Evolutionary conservation across 2,797 vertebrate species (phyloP).

Genomic region (Poeciliopsis presidionis): DNA sequence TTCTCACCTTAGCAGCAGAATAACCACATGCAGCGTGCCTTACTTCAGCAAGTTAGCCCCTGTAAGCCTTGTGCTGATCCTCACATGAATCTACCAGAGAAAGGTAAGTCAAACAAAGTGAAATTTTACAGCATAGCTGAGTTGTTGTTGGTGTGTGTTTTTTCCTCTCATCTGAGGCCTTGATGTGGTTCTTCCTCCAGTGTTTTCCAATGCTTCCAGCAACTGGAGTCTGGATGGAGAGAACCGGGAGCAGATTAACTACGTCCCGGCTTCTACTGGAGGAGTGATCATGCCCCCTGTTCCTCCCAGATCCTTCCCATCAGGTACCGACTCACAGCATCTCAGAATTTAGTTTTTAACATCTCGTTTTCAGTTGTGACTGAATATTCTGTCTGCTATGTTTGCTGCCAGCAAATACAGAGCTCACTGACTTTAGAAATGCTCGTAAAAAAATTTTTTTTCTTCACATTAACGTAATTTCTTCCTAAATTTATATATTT

Average conservation of each 20-base stretch:
- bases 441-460: neutral
- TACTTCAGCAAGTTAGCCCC: slow-evolving; percentile 96
- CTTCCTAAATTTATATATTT: neutral
- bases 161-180: slow-evolving; percentile 5
- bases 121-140: neutral
- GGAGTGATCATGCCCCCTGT: slow-evolving; percentile 89
- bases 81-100: slow-evolving; percentile 94
- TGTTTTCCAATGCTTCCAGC: slow-evolving; percentile 89
- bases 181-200: slow-evolving; percentile 69
- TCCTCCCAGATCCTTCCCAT: slow-evolving; percentile 87
- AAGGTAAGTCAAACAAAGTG: slow-evolving; percentile 84
- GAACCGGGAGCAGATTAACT: slow-evolving; percentile 75
- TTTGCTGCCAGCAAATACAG: neutral
- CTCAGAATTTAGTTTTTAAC: neutral
- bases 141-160: neutral
- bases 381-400: neutral
- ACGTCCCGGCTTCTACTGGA: slow-evolving; percentile 77
- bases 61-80: slow-evolving; percentile 97
- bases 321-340: slow-evolving; percentile 77
- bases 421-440: neutral
- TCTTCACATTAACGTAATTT: neutral
- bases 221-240: slow-evolving; percentile 97
- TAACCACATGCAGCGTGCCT: slow-evolving; percentile 95
- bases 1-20: slow-evolving; percentile 77
- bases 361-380: neutral